Evolutionary conservation across 2,888 invertebrate species (phyloP).

Genomic region (Hypena proboscidalis): DNA sequence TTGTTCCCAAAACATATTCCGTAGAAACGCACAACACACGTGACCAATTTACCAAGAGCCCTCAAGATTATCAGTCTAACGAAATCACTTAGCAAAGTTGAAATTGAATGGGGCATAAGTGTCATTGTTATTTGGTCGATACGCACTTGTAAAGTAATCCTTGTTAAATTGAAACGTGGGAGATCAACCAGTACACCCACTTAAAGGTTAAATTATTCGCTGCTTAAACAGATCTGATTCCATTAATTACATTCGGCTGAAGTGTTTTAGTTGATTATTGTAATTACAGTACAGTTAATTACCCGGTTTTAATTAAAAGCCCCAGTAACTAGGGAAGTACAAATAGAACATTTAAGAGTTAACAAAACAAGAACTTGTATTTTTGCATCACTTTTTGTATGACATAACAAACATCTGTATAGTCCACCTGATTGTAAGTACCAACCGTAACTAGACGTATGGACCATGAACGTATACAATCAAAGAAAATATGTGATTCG

Average conservation of each 20-base stretch:
- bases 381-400: too few relatives aligned
- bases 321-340: neutral
- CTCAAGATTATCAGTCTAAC: neutral
- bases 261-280: conserved; percentile 27
- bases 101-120: neutral
- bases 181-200: conserved; percentile 27
- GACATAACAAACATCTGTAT: too few relatives aligned
- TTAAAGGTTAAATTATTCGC: conserved; percentile 36
- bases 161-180: conserved; percentile 34
- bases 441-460: too few relatives aligned
- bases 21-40: conserved; percentile 15
- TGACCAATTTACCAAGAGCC: conserved; percentile 4
- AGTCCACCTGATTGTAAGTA: too few relatives aligned
- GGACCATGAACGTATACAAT: too few relatives aligned
- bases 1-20: conserved; percentile 9
- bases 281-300: conserved; percentile 30
- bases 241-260: conserved; percentile 35
- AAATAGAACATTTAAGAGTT: too few relatives aligned
- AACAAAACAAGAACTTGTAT: too few relatives aligned
- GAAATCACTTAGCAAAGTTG: neutral
- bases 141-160: conserved; percentile 30
- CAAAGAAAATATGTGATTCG: too few relatives aligned
- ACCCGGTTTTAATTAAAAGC: conserved; percentile 22
- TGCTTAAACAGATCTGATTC: conserved; percentile 32
- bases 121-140: conserved; percentile 11